Base-by-base conservation (phyloP, 2,888 invertebrate genomes). In the Nephrocerus scutellatus region DNA sequence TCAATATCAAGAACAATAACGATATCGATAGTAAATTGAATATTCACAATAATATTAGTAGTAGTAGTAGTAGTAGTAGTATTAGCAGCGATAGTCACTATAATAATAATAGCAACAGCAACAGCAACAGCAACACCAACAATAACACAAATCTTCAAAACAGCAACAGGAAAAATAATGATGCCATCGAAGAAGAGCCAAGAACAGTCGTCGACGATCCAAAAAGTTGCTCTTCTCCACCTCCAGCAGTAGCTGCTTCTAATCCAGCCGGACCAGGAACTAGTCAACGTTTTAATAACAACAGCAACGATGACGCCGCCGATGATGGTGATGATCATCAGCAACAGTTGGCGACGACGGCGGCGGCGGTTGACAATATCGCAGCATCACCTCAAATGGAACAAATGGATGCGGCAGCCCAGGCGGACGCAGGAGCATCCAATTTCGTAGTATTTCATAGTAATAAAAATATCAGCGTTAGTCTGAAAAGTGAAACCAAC, bases 401-500 rank as follows among this genome's bases (percentile, higher is more conserved):
- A 19, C n/a, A 16, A 18, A 23, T 12, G 12, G 31, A 24, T 16
- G 9, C n/a, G 18, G 10, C 29, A 29, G 10, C 18, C 7, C 5
- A 13, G 10, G 18, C 13, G 5, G 8, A 29, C 21, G 13, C 13
- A n/a, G 7, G 31, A 29, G 21, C 18, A 20, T 26, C 22, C 25
- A 15, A 18, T 8, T 15, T 23, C n/a, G 28, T 28, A 22, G 24
- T 30, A 24, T 13, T 30, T 3, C 30, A 16, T 24, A 31, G n/a
- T 30, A n/a, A 30, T 24, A 30, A 16, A 14, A 25, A 24, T 15
- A 31, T 14, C 9, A 25, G 6, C 7, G 8, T n/a, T 43, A 43
- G 13, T 16, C 30, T 10, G 20, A 31, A 25, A 36, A 41, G 21
- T 25, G 25, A 8, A 55, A 56, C 36, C n/a, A 29, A 15, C 19